phyloP scores from a whole-genome alignment of 2,888 invertebrate genomes.

The Nomada flava region DNA sequence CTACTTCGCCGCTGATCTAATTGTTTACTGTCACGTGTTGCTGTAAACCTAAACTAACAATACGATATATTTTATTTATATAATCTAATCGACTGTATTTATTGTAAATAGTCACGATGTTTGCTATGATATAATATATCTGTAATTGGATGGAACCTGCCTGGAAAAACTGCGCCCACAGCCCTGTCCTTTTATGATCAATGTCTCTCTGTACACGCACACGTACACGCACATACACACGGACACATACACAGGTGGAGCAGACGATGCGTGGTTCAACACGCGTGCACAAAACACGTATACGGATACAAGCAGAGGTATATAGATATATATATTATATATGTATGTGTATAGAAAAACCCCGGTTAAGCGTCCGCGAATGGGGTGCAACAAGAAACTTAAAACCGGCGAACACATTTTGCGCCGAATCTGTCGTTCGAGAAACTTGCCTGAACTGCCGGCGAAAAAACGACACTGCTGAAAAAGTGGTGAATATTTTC shows the following conservation, averaged over 20 bases:
- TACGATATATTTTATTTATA: constrained; percentile 83
- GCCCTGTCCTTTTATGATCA: constrained; percentile 62
- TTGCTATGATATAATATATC: constrained; percentile 83
- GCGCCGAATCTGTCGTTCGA: not conserved
- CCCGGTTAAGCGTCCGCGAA: constrained; percentile 16
- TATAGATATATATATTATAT: constrained; percentile 25
- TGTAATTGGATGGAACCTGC: constrained; percentile 82
- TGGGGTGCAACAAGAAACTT: not conserved
- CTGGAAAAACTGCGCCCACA: constrained; percentile 72
- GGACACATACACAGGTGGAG: not conserved
- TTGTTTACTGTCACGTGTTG: constrained; percentile 84
- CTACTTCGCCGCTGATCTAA: constrained; percentile 83
- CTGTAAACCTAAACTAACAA: constrained; percentile 82
- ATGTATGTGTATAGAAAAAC: constrained; percentile 28
- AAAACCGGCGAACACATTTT: not conserved
- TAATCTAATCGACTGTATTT: constrained; percentile 83
- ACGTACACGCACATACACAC: constrained; percentile 8
- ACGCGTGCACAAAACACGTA: constrained; percentile 14
- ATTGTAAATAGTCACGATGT: constrained; percentile 84
- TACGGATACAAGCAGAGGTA: constrained; percentile 18
- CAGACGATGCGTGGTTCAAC: not conserved
- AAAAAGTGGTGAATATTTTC: no score
- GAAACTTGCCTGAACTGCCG: not conserved
- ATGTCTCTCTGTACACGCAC: constrained; percentile 21
- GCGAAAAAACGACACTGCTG: no score